These are phyloP conservation scores for Lucifuga dentata DNA, from an alignment of 2,113 vertebrate species.

Conservation along the genomic window DNA sequence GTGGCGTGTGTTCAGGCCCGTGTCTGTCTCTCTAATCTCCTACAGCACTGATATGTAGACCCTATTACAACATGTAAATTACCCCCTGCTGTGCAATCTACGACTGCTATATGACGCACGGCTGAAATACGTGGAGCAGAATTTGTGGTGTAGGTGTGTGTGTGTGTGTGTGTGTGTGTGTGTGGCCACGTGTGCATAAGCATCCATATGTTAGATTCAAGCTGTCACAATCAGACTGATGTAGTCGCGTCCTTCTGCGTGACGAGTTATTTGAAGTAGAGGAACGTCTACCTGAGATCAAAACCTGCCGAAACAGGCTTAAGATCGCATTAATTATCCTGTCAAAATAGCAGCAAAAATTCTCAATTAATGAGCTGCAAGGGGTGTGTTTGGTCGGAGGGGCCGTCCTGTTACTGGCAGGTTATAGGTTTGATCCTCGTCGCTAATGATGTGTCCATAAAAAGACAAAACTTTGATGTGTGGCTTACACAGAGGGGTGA, in stretches of 20 bases:
- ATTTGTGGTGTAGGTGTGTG: conserved; percentile 14
- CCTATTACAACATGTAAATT: conserved; percentile 76
- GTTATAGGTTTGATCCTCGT: background rate
- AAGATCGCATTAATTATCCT: background rate
- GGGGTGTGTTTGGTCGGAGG: background rate
- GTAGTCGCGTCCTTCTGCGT: background rate
- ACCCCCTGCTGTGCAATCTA: conserved; percentile 58
- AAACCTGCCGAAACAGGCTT: conserved; percentile 15
- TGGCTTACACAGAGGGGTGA: too few species aligned
- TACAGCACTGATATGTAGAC: conserved; percentile 60
- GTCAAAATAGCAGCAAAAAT: background rate
- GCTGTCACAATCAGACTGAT: conserved; percentile 38
- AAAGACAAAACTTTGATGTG: too few species aligned
- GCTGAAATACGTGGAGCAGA: conserved; percentile 26
- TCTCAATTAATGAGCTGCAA: background rate
- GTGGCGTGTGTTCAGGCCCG: conserved; percentile 25
- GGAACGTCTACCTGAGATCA: conserved; percentile 25
- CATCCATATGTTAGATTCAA: conserved; percentile 12
- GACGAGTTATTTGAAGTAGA: conserved; percentile 1
- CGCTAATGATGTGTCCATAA: too few species aligned
- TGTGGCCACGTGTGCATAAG: too few species aligned
- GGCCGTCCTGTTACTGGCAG: background rate
- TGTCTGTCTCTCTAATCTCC: conserved; percentile 35
- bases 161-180: conserved; percentile 14
- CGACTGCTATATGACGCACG: conserved; percentile 7